A percentile compares a stretch with the other conserved stretches of the same genome.
Evolutionary conservation across 2,797 vertebrate genomes (phyloP).

Genomic region (Potorous gilbertii): DNA sequence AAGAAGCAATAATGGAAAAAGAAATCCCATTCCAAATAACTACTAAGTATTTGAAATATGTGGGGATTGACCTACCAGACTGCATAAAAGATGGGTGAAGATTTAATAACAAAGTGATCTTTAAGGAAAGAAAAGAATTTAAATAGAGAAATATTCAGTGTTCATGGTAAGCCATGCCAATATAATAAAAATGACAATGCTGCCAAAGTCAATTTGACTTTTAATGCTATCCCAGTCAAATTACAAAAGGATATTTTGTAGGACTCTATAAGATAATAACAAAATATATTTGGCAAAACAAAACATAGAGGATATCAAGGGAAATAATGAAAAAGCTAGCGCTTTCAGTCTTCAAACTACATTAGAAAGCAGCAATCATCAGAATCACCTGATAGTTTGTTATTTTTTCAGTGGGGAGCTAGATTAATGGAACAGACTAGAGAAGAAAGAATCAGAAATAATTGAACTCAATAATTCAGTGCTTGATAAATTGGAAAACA

Average conservation of each 20-base stretch:
- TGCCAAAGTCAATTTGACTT: neutral
- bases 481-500: neutral
- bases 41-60: neutral
- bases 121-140: neutral
- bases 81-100: neutral
- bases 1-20: neutral
- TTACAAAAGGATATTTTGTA: neutral
- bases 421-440: neutral
- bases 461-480: neutral
- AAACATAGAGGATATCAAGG: neutral
- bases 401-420: neutral
- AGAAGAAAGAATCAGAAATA: neutral
- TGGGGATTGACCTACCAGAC: neutral
- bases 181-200: neutral
- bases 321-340: neutral
- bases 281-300: neutral
- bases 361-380: neutral
- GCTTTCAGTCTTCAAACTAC: neutral
- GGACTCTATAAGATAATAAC: neutral
- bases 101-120: neutral
- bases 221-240: neutral
- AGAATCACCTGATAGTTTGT: neutral
- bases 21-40: neutral
- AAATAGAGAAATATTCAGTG: neutral
- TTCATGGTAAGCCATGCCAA: neutral